These are phyloP conservation scores for Apodemus agrarius DNA, from an alignment of 2,797 vertebrate genomes.

Conservation along the genomic window DNA sequence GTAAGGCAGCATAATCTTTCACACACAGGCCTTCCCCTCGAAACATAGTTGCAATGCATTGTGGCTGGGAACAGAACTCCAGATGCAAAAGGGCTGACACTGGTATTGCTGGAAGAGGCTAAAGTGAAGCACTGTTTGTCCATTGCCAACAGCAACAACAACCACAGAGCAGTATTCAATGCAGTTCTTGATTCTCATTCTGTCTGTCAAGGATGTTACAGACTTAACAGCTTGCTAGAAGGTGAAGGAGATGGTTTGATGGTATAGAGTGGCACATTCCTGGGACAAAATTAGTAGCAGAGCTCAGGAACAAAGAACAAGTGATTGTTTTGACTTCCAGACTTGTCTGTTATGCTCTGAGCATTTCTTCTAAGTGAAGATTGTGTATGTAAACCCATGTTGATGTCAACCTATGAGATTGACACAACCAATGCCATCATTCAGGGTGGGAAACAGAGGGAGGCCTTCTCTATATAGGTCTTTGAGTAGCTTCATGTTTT, in stretches of 20 bases:
- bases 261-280: background rate
- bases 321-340: background rate
- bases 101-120: background rate
- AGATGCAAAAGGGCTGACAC: too few relatives aligned
- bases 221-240: background rate
- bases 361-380: background rate
- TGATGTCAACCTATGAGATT: background rate
- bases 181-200: background rate
- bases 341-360: background rate
- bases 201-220: background rate
- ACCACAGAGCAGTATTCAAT: background rate
- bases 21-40: background rate
- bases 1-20: conserved; percentile 42
- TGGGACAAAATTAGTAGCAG: background rate
- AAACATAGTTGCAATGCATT: background rate
- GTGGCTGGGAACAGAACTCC: background rate
- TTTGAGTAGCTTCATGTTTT: background rate
- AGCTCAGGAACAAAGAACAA: background rate
- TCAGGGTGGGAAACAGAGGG: background rate
- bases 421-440: background rate
- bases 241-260: background rate
- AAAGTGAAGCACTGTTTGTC: background rate
- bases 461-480: background rate
- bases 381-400: background rate
- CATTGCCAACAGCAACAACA: background rate